Conservation (phyloP, 2,113 vertebrate genomes). For the Alligator sinensis region DNA sequence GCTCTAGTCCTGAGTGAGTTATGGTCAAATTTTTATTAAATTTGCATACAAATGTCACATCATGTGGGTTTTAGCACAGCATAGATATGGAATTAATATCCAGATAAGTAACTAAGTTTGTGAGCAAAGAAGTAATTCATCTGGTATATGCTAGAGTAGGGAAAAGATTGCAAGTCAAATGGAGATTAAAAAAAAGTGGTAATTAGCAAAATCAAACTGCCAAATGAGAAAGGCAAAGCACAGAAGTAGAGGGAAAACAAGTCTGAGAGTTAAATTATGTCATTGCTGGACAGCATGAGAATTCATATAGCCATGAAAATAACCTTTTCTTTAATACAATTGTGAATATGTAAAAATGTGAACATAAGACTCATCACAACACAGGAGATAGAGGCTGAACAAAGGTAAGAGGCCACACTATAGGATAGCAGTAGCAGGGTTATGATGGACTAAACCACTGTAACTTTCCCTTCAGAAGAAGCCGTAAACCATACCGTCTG, state of each 20-base stretch:
- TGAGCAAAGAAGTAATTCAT: not conserved
- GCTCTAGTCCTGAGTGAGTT: not conserved
- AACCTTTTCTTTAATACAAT: fast-evolving
- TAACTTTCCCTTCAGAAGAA: too few relatives aligned
- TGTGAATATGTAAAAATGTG: not conserved
- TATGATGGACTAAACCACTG: not conserved
- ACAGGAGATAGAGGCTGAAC: not conserved
- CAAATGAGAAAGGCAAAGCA: not conserved
- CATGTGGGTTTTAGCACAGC: not conserved
- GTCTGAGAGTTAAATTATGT: not conserved
- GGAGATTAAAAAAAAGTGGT: not conserved
- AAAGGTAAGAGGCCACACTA: not conserved
- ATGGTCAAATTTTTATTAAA: slow-evolving; percentile 9
- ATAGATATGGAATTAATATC: not conserved
- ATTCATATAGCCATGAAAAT: not conserved
- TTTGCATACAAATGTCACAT: slow-evolving; percentile 27
- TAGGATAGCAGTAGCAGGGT: not conserved
- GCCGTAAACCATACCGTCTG: not conserved
- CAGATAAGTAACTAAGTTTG: not conserved
- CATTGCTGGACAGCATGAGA: not conserved
- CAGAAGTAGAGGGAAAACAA: not conserved
- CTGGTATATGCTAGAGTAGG: not conserved
- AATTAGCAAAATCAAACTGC: slow-evolving; percentile 26
- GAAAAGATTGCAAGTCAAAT: not conserved
- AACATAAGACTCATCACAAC: not conserved